Evolutionary conservation across 1,140 invertebrate genomes (phyloP).

Genomic region (Drosophila athabasca): DNA sequence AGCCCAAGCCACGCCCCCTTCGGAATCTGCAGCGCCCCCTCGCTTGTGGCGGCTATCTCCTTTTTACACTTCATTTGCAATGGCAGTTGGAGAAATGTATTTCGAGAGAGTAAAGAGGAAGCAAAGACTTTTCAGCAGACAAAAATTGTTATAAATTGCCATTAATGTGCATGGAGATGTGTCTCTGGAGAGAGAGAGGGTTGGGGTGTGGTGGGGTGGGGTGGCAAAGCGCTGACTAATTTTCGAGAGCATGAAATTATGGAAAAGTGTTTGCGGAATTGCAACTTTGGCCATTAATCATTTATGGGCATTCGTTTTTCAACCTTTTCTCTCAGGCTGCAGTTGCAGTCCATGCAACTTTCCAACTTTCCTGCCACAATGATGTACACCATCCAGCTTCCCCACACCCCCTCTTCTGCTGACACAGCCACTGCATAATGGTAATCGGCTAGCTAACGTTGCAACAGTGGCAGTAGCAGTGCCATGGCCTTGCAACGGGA

Average conservation of each 20-base stretch:
- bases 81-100: conserved; percentile 42
- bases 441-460: conserved; percentile 37
- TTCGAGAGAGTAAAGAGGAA: conserved; percentile 5
- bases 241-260: conserved; percentile 61
- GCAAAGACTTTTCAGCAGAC: conserved; percentile 23
- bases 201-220: neutral
- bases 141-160: conserved; percentile 64
- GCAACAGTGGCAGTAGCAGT: conserved; percentile 24
- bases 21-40: neutral
- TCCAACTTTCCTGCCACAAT: conserved; percentile 60
- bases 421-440: conserved; percentile 21
- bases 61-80: conserved; percentile 78
- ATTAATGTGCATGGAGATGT: conserved; percentile 59
- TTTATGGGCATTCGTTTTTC: conserved; percentile 71
- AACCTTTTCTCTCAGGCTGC: conserved; percentile 19
- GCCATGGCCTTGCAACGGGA: conserved; percentile 55
- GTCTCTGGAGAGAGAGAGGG: neutral
- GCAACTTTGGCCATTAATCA: conserved; percentile 76
- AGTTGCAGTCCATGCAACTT: conserved; percentile 53
- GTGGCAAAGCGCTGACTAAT: conserved; percentile 63
- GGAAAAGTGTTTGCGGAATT: conserved; percentile 67
- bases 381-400: conserved; percentile 15
- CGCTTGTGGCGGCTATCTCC: conserved; percentile 40
- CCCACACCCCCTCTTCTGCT: neutral
- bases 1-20: neutral